Evolutionary conservation across 2,113 vertebrate genomes (phyloP), one percentile per base, ranked within the genome.

Genomic region (Collichthys lucidus): DNA sequence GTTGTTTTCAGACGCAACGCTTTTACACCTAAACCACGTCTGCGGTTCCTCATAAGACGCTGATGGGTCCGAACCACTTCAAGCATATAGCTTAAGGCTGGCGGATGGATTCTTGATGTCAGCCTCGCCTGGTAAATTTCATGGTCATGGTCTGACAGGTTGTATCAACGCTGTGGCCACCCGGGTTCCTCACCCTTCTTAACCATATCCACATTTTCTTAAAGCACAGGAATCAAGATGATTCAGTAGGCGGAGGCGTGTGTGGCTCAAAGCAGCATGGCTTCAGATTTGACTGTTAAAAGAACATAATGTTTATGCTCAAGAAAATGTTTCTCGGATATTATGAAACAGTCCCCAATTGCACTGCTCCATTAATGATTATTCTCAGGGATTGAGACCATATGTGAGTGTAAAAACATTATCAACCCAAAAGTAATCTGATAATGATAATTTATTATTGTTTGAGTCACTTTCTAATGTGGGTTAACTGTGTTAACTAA

Each of bases 141-240:
- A 31, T 31, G 31, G 88, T 89, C 85, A 88, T 74, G 77, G 84
- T 89, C 82, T 93, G 90, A 89, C 75, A 88, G 65, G 64, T 84
- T 63, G 87, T 85, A 89, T 90, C 83, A 82, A 82, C 80, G 84
- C 82, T 24, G 67, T 86, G 90, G 84, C 74, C 29, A 4, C 79
- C 71, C 55, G 87, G 67, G 87, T 76, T 88, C 78, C 77, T 88
- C 60, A 20, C 62, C 40, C 85, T 55, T 83, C 86, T 75, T 83
- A 79, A 79, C 82, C 74, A 72, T n/a, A 63, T 68, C 76, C 69
- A 74, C 14, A 4, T 78, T 80, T 66, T 56, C 67, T 84, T 81
- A 50, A 73, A 82, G 77, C 79, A 80, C 86, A 83, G 88, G 84
- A 88, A 83, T 62, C 52, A 84, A 90, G 80, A 87, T 31, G 82